Conservation (phyloP, 2,113 vertebrate species). For the Chlamydotis undulata region DNA sequence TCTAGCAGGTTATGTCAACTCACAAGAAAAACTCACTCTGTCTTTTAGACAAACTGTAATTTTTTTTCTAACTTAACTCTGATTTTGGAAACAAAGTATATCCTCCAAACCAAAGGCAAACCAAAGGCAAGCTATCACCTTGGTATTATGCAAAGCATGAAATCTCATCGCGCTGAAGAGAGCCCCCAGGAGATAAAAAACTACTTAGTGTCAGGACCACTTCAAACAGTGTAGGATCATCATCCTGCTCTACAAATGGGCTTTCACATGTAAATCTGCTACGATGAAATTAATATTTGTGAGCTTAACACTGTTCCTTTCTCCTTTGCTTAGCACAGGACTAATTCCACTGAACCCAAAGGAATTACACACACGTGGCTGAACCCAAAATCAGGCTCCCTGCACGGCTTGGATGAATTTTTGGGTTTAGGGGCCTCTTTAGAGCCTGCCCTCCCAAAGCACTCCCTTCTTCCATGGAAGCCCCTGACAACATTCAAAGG, state of each 20-base stretch:
- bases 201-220: not conserved
- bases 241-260: not conserved
- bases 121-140: constrained; percentile 3
- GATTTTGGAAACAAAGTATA: not conserved
- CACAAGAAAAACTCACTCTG: not conserved
- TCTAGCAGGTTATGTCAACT: not conserved
- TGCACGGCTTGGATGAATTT: not conserved
- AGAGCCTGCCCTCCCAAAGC: not conserved
- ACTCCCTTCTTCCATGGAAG: not conserved
- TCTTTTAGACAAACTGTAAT: not conserved
- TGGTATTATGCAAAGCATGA: not conserved
- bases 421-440: not conserved
- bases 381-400: not conserved
- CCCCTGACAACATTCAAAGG: not conserved
- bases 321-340: not conserved
- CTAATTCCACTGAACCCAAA: not conserved
- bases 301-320: not conserved
- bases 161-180: not conserved
- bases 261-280: constrained; percentile 13
- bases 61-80: not conserved
- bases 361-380: rapidly evolving
- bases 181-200: not conserved
- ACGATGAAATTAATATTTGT: not conserved
- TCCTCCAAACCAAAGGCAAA: not conserved
- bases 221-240: not conserved